phyloP scores from a whole-genome alignment of 1,140 invertebrate species.

The Diorhabda carinulata region DNA sequence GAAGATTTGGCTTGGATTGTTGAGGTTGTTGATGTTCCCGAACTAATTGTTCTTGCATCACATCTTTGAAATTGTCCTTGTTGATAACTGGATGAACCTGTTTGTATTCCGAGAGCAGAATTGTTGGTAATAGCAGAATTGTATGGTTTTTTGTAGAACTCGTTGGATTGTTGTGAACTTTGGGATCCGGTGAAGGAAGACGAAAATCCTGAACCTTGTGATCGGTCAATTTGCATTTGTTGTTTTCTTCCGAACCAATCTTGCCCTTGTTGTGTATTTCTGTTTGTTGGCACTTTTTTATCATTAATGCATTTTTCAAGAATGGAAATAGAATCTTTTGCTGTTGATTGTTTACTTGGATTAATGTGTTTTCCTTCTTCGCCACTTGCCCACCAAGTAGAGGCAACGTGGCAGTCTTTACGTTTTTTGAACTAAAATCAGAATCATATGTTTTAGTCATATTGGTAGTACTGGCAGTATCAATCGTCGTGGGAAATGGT shows the following conservation, averaged over 20 bases:
- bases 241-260: constrained; percentile 13
- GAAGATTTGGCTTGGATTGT: too few relatives aligned
- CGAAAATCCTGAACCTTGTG: constrained; percentile 3
- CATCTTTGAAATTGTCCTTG: too few relatives aligned
- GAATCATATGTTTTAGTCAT: too few relatives aligned
- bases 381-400: constrained; percentile 38
- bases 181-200: not conserved
- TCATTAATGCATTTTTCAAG: constrained; percentile 1
- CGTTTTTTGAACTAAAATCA: constrained; percentile 34
- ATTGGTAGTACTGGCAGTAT: too few relatives aligned
- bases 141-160: too few relatives aligned
- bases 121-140: too few relatives aligned
- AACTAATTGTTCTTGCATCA: too few relatives aligned
- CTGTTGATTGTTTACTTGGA: constrained; percentile 27
- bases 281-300: not conserved
- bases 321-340: not conserved
- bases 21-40: too few relatives aligned
- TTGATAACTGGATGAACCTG: not conserved
- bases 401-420: constrained; percentile 35
- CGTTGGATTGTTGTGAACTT: not conserved
- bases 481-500: too few relatives aligned
- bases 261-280: constrained; percentile 15
- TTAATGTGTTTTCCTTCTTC: constrained; percentile 22
- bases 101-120: not conserved
- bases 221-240: not conserved